Conservation (phyloP, 2,113 vertebrate genomes). For the Grus americana region DNA sequence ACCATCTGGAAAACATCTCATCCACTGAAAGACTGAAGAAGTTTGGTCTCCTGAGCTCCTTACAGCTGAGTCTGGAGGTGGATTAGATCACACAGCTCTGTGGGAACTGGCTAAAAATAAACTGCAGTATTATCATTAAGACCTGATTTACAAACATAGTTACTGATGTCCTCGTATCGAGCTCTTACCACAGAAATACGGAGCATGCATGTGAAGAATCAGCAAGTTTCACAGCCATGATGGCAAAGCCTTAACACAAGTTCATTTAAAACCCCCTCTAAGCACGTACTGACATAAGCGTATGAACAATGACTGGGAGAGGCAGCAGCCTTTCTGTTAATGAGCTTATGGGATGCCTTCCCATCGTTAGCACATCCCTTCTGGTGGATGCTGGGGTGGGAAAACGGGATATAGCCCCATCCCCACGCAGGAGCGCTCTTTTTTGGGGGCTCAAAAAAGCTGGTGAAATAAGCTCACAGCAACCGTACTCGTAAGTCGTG, state of each 20-base stretch:
- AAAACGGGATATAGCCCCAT: not conserved
- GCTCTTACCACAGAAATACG: not conserved
- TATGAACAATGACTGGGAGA: not conserved
- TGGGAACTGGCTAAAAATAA: not conserved
- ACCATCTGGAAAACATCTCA: not conserved
- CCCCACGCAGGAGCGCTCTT: not conserved
- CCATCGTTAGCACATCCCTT: not conserved
- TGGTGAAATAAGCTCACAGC: not conserved
- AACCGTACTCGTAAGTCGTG: not conserved
- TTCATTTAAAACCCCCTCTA: not conserved
- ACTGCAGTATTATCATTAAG: not conserved
- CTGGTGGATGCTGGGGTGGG: not conserved
- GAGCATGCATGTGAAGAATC: fast-evolving
- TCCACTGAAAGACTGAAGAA: not conserved
- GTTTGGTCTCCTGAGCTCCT: not conserved
- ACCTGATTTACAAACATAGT: not conserved
- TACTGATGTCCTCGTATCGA: not conserved
- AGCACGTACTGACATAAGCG: not conserved
- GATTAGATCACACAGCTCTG: not conserved
- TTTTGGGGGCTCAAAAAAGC: too few relatives aligned
- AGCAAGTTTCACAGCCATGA: not conserved
- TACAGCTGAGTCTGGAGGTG: not conserved
- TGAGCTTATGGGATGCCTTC: not conserved
- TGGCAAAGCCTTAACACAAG: not conserved
- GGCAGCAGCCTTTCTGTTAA: not conserved